These are phyloP conservation scores for Protodeltote pygarga DNA, from an alignment of 2,888 invertebrate species.

Conservation along the genomic window DNA sequence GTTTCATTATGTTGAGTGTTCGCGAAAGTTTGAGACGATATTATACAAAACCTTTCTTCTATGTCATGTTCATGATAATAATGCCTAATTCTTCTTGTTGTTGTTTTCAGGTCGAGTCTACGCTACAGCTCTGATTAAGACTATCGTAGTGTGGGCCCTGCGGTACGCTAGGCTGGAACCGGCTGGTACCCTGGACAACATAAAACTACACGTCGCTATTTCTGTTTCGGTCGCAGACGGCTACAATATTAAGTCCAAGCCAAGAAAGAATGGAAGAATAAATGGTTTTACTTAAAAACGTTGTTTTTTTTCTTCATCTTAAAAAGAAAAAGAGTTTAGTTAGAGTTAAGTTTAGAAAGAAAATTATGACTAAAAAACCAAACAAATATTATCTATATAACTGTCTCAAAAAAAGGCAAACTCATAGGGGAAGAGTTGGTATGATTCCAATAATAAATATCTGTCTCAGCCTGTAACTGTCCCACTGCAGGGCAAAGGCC, in stretches of 20 bases:
- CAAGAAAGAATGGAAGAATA: conserved; percentile 42
- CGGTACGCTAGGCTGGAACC: conserved; percentile 59
- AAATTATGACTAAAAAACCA: too few species aligned
- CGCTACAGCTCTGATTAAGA: conserved; percentile 72
- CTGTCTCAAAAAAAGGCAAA: too few species aligned
- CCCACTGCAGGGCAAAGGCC: too few species aligned
- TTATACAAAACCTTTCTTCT: too few species aligned
- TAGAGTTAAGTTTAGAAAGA: too few species aligned
- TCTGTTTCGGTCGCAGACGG: conserved; percentile 70
- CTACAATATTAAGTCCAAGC: conserved; percentile 60
- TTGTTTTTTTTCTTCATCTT: background rate
- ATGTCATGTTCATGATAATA: background rate
- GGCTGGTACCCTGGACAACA: conserved; percentile 59
- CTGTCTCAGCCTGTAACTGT: too few species aligned
- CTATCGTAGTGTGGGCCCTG: conserved; percentile 62
- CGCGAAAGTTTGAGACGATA: too few species aligned
- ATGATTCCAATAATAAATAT: too few species aligned
- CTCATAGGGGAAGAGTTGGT: too few species aligned
- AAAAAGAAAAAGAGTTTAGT: background rate
- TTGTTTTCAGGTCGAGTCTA: conserved; percentile 67
- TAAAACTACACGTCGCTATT: conserved; percentile 68
- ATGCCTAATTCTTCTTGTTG: too few species aligned
- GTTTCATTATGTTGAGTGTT: too few species aligned
- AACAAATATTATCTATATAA: too few species aligned
- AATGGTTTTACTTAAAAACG: conserved; percentile 5